Conservation (phyloP, 2,797 vertebrate genomes). For the Catharus ustulatus region DNA sequence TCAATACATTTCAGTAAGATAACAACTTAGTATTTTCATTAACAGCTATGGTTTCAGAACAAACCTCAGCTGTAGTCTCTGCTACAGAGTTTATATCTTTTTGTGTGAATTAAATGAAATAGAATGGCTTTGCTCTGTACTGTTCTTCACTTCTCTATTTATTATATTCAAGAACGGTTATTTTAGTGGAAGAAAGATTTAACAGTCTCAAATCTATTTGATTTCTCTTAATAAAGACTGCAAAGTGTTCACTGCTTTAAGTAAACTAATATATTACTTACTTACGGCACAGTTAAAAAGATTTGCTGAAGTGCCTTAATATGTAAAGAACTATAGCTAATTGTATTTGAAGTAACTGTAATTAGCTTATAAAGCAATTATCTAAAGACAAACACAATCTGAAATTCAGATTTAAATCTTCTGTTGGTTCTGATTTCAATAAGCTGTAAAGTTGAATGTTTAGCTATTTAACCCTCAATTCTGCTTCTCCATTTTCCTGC, state of each 20-base stretch:
- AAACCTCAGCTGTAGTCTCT: not conserved
- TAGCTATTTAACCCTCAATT: not conserved
- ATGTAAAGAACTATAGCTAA: not conserved
- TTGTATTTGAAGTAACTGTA: conserved; percentile 5
- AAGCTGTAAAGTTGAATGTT: not conserved
- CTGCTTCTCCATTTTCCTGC: not conserved
- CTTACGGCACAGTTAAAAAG: not conserved
- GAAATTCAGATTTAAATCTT: not conserved
- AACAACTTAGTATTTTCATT: conserved; percentile 68
- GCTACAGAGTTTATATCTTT: not conserved
- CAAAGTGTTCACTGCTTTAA: not conserved
- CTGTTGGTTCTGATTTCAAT: not conserved
- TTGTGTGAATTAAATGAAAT: not conserved
- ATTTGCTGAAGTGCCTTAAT: conserved; percentile 6
- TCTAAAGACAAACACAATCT: not conserved
- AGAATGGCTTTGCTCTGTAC: not conserved
- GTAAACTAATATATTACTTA: conserved; percentile 13
- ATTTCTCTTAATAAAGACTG: conserved; percentile 19
- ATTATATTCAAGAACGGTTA: conserved; percentile 9
- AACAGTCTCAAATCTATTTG: conserved; percentile 21
- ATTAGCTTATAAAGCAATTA: conserved; percentile 10
- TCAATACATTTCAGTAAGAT: conserved; percentile 79
- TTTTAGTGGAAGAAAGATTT: conserved; percentile 23
- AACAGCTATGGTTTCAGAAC: conserved; percentile 51
- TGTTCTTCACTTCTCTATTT: not conserved